Conservation (phyloP, 1,140 invertebrate species). For the Sitophilus oryzae region DNA sequence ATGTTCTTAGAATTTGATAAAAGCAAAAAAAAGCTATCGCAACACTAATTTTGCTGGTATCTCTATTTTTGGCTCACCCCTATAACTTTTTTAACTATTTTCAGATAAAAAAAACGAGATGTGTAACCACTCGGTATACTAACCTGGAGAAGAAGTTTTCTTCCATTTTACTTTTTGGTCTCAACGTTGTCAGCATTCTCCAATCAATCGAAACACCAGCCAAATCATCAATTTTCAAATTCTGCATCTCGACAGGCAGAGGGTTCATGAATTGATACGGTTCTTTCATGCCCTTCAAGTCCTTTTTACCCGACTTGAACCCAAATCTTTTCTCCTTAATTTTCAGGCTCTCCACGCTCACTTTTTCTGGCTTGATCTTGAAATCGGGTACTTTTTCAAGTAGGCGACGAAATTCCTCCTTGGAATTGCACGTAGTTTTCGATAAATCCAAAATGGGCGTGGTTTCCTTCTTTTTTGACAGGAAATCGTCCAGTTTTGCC, state of each 20-base stretch:
- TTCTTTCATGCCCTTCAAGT: conserved; percentile 53
- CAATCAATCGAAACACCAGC: conserved; percentile 84
- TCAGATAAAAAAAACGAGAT: conserved; percentile 1
- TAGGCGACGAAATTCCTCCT: conserved; percentile 75
- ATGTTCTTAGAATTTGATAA: not conserved
- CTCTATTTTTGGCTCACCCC: not conserved
- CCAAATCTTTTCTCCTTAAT: conserved; percentile 58
- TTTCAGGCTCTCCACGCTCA: conserved; percentile 60
- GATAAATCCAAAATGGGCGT: conserved; percentile 78
- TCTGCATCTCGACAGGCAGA: conserved; percentile 73
- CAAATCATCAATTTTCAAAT: conserved; percentile 69
- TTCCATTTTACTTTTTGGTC: conserved; percentile 74
- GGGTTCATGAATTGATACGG: conserved; percentile 72
- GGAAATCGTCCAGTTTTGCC: conserved; percentile 74
- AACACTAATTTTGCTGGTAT: too few relatives aligned
- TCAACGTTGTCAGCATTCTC: conserved; percentile 82
- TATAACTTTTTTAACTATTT: not conserved
- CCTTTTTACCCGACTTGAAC: conserved; percentile 62
- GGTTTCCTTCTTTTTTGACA: conserved; percentile 75
- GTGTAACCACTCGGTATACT: conserved; percentile 4
- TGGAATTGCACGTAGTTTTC: conserved; percentile 63
- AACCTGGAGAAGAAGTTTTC: conserved; percentile 84
- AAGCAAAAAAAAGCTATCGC: too few relatives aligned
- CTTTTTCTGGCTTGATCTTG: conserved; percentile 81
- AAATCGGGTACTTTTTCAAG: conserved; percentile 84